phyloP scores from a whole-genome alignment of 2,888 invertebrate species.

The Eledona agricola region DNA sequence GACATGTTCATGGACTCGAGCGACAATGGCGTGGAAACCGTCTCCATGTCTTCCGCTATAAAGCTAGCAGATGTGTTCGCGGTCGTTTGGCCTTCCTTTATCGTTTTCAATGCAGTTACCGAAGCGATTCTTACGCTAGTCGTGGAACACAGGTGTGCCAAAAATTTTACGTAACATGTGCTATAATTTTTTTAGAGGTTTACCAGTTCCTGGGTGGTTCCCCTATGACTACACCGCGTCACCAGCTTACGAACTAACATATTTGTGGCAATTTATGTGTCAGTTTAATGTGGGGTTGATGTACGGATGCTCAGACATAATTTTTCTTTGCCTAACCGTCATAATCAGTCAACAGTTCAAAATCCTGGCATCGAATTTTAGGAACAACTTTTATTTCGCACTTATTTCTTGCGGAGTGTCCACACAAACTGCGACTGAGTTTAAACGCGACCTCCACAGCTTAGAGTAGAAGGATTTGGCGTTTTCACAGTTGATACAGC shows the following conservation, averaged over 20 bases:
- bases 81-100: too few species aligned
- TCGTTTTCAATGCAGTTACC: background rate
- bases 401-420: background rate
- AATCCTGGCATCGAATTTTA: slow-evolving; percentile 1
- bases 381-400: slow-evolving; percentile 6
- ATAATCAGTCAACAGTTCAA: slow-evolving; percentile 3
- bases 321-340: background rate
- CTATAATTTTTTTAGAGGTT: slow-evolving; percentile 1
- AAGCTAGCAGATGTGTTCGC: too few species aligned
- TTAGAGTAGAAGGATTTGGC: too few species aligned
- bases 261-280: slow-evolving; percentile 4
- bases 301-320: slow-evolving; percentile 5
- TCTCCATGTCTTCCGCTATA: too few species aligned
- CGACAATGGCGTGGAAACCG: slow-evolving; percentile 5
- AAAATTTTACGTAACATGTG: background rate
- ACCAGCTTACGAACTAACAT: slow-evolving; percentile 2
- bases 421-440: background rate
- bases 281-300: background rate
- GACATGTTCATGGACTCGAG: background rate
- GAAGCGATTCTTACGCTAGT: background rate
- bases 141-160: background rate
- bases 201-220: slow-evolving; percentile 1
- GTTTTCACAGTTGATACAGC: too few species aligned
- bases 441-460: background rate
- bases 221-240: slow-evolving; percentile 6